phyloP scores from a whole-genome alignment of 2,113 vertebrate genomes.

The Illadopsis cleaveri region DNA sequence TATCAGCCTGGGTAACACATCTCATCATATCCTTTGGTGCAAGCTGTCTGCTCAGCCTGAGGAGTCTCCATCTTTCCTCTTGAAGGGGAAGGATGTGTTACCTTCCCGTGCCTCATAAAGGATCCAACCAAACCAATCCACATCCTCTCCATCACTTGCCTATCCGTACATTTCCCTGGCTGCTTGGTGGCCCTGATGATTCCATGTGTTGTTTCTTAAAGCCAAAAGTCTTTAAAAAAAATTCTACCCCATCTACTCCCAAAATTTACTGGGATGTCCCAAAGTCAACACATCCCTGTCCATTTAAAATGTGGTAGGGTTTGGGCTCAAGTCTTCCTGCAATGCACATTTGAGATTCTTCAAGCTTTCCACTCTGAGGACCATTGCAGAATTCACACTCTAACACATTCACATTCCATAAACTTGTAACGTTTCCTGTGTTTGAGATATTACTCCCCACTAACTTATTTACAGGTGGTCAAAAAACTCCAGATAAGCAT shows the following conservation, averaged over 20 bases:
- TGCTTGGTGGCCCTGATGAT: neutral
- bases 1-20: neutral
- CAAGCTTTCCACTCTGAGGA: neutral
- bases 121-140: neutral
- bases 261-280: neutral
- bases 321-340: neutral
- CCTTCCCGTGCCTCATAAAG: neutral
- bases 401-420: neutral
- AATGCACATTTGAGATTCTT: fast-evolving
- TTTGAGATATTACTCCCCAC: neutral
- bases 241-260: neutral
- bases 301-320: neutral
- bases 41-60: neutral
- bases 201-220: neutral
- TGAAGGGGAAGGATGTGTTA: fast-evolving
- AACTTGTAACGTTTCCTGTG: neutral
- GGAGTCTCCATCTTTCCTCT: neutral
- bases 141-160: neutral
- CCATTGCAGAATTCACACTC: neutral
- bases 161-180: neutral
- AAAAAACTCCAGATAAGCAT: neutral
- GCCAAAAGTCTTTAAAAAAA: neutral
- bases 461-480: neutral
- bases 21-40: too few species aligned
- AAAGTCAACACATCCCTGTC: neutral